Conservation (phyloP, 2,113 vertebrate species). For the Epinephelus fuscoguttatus region DNA sequence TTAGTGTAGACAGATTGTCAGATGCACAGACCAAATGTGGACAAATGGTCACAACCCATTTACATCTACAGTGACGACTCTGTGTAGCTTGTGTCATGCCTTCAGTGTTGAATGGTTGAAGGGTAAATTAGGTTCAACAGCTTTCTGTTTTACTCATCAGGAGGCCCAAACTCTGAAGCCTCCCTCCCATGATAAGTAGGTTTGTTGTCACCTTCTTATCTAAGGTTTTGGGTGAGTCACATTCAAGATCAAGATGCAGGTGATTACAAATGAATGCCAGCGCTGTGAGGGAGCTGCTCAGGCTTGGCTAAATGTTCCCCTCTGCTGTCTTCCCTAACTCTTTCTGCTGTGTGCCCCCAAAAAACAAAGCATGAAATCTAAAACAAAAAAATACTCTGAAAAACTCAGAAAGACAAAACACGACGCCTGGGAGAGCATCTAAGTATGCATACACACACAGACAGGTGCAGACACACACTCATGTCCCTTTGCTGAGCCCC, state of each 20-base stretch:
- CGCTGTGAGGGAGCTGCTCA: neutral
- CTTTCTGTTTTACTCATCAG: neutral
- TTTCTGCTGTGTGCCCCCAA: neutral
- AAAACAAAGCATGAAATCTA: slow-evolving; percentile 31
- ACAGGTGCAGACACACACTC: slow-evolving; percentile 40
- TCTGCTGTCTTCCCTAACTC: neutral
- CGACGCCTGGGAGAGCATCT: slow-evolving; percentile 19
- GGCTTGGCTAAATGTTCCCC: neutral
- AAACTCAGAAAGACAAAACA: slow-evolving; percentile 36
- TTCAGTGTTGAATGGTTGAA: neutral
- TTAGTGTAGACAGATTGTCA: neutral
- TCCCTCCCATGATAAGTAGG: neutral
- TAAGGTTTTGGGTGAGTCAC: neutral
- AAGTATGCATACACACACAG: slow-evolving; percentile 37
- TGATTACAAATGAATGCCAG: slow-evolving; percentile 15
- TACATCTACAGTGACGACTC: neutral
- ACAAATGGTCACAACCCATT: neutral
- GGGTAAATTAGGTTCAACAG: neutral
- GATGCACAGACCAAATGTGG: neutral
- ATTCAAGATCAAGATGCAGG: neutral
- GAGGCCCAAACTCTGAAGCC: neutral
- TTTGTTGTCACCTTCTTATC: neutral
- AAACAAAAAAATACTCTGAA: slow-evolving; percentile 21
- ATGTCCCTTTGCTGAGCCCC: slow-evolving; percentile 32
- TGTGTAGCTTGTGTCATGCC: neutral